These are phyloP conservation scores for Spondyliosoma cantharus DNA, from an alignment of 2,797 vertebrate genomes.

Conservation along the genomic window DNA sequence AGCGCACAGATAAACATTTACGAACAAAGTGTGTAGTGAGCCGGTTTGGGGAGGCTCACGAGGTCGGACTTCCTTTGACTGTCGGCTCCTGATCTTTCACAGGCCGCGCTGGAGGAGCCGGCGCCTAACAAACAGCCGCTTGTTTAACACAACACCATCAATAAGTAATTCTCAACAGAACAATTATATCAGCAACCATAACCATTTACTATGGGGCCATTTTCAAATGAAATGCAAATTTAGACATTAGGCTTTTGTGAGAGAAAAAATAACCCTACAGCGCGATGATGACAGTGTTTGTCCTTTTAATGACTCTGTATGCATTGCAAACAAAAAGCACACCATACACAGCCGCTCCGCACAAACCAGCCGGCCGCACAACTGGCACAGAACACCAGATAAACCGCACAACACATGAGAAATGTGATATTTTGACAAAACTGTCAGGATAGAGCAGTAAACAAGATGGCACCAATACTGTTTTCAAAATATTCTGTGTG, in stretches of 20 bases:
- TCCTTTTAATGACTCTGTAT: conserved; percentile 25
- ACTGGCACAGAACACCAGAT: neutral
- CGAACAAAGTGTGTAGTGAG: conserved; percentile 12
- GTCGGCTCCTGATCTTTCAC: conserved; percentile 20
- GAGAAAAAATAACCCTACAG: conserved; percentile 1
- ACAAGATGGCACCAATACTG: neutral
- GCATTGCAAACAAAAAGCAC: conserved; percentile 4
- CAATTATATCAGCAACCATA: conserved; percentile 15
- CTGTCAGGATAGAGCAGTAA: neutral
- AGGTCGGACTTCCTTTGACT: conserved; percentile 12
- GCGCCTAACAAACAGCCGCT: conserved; percentile 7
- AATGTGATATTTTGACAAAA: neutral
- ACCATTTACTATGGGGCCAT: conserved; percentile 15
- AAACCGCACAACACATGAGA: neutral
- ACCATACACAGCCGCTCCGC: neutral
- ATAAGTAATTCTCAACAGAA: conserved; percentile 36
- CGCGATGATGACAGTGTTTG: conserved; percentile 37
- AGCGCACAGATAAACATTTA: neutral
- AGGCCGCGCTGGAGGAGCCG: neutral
- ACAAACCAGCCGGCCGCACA: conserved; percentile 3
- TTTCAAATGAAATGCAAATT: conserved; percentile 45
- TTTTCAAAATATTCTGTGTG: neutral
- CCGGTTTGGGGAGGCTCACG: conserved; percentile 3
- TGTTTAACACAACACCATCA: conserved; percentile 46
- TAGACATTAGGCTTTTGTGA: conserved; percentile 18